A percentile compares a stretch with the other conserved stretches of the same genome.
Conservation (phyloP, 1,140 invertebrate species). For the Anadara kagoshimensis region DNA sequence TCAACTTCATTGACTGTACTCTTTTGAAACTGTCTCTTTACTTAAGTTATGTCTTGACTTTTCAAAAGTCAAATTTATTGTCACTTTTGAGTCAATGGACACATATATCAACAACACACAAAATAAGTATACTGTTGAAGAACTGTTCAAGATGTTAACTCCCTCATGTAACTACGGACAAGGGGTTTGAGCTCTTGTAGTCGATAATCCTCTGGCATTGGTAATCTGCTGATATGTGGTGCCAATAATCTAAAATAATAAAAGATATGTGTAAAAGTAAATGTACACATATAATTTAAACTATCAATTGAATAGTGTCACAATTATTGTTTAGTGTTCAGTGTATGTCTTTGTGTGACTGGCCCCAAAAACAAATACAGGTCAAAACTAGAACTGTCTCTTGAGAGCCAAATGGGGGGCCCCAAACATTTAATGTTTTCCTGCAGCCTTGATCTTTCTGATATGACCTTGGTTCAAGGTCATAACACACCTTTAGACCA, state of each 20-base stretch:
- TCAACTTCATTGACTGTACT: too few species aligned
- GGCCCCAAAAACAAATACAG: too few species aligned
- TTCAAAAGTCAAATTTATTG: background rate
- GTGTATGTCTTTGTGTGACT: too few species aligned
- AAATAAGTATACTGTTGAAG: background rate
- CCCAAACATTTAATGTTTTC: too few species aligned
- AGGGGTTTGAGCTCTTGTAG: conserved; percentile 78
- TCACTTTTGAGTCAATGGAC: background rate
- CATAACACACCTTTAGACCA: too few species aligned
- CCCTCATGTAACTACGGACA: conserved; percentile 64
- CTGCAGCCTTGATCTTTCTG: too few species aligned
- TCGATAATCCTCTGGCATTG: conserved; percentile 81
- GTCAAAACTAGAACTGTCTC: too few species aligned
- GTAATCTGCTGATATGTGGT: conserved; percentile 77
- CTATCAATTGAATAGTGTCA: background rate
- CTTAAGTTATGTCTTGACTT: too few species aligned
- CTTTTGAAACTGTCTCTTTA: too few species aligned
- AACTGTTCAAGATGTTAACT: conserved; percentile 51
- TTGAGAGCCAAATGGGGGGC: too few species aligned
- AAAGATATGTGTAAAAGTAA: background rate
- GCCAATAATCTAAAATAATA: conserved; percentile 73
- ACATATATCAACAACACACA: background rate
- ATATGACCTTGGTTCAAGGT: too few species aligned
- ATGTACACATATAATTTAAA: background rate
- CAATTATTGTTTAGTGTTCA: background rate